Evolutionary conservation across 2,113 vertebrate species (phyloP), one percentile per base, ranked within the genome.

Genomic region (Chionodraco myersi): DNA sequence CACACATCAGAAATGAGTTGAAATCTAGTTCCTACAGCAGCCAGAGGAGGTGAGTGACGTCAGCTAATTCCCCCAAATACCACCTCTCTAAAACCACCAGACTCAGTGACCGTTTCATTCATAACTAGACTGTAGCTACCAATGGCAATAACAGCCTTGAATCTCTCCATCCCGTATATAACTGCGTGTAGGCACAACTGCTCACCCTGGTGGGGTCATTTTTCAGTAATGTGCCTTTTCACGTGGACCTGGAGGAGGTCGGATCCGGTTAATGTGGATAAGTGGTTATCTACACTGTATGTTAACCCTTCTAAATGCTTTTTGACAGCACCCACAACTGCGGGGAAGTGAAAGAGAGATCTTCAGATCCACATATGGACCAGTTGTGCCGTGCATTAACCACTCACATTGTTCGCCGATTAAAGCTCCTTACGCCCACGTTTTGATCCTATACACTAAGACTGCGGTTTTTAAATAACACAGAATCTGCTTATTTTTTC

Each of bases 21-120:
- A 92, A 90, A 91, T 90, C 85, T 87, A 72, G 83, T 90, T 90
- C 89, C 91, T 72, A 89, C 82, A 79, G 86, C 88, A 84, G 86
- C 80, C 83, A 53, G 68, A 16, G 13, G 67, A 79, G 61, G 63
- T 66, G 69, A 2, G 18, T 82, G 54, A 72, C 54, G 47, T 83
- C 63, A 64, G 74, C 48, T 80, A 65, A 86, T 45, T 74, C 63
- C 77, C 69, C 68, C 64, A 77, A 81, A 86, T 71, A 53, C 26
- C 21, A 10, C 58, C 72, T 59, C 66, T 51, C 30, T 30, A 4
- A 30, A 30, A 30, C 30, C 30, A 30, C 30, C 30, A 30, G 30
- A 30, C 3, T 4, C 30, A 30, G 3, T 3, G 30, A 30, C 30
- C 3, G 30, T 30, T 30, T 30, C 30, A 30, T 30, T 30, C 30